These are phyloP conservation scores for Lacerta viridis DNA, from an alignment of 2,797 vertebrate species.

Conservation along the genomic window DNA sequence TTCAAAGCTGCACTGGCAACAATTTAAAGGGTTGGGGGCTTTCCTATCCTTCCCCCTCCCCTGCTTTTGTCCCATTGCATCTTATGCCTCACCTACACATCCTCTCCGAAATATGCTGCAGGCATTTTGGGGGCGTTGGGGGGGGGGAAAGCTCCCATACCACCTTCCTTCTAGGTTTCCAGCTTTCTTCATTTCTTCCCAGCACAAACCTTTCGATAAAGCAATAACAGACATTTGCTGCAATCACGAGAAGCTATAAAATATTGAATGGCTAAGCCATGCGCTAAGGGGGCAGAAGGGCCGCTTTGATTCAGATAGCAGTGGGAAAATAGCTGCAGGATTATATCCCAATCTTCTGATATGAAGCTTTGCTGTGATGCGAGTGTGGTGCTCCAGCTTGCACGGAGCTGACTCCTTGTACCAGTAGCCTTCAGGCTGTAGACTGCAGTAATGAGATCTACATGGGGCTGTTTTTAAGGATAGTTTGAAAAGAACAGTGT, in stretches of 20 bases:
- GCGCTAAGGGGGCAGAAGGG: background rate
- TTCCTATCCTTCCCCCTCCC: background rate
- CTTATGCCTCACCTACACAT: background rate
- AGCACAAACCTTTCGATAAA: background rate
- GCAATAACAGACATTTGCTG: rapidly evolving
- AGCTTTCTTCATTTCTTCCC: background rate
- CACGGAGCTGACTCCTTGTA: too few species aligned
- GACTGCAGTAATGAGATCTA: background rate
- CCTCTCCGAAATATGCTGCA: background rate
- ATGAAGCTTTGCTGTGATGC: background rate
- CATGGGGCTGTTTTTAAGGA: too few species aligned
- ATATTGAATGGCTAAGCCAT: background rate
- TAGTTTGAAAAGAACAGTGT: too few species aligned
- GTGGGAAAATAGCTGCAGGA: background rate
- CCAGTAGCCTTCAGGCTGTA: too few species aligned
- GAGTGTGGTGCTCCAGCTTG: background rate
- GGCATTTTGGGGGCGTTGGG: background rate
- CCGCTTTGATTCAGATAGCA: background rate
- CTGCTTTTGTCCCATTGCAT: rapidly evolving
- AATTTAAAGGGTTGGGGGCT: too few species aligned
- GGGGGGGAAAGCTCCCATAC: rapidly evolving
- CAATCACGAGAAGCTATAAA: rapidly evolving
- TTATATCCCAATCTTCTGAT: background rate
- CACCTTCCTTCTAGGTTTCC: background rate
- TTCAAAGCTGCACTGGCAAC: background rate